phyloP scores from a whole-genome alignment of 2,888 invertebrate species.

The Leistus spinibarbis region DNA sequence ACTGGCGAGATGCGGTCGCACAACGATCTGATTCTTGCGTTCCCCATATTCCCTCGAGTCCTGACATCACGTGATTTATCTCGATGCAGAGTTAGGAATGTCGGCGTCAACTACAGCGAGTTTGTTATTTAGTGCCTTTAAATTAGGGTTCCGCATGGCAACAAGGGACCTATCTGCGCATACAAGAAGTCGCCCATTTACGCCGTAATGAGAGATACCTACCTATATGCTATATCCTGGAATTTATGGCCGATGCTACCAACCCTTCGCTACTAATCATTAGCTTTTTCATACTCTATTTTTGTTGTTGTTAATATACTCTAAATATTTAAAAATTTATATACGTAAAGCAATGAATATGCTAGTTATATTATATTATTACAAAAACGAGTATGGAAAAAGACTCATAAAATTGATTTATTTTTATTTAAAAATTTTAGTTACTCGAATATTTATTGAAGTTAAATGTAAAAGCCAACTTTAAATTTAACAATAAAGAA shows the following conservation, averaged over 20 bases:
- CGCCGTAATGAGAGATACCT: not conserved
- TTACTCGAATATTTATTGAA: too few species aligned
- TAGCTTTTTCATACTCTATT: not conserved
- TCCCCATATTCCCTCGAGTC: not conserved
- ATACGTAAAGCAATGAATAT: too few species aligned
- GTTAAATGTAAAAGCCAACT: too few species aligned
- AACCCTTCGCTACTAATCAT: not conserved
- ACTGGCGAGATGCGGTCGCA: not conserved
- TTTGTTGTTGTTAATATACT: too few species aligned
- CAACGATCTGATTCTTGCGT: not conserved
- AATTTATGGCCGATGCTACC: not conserved
- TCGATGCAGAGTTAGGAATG: not conserved
- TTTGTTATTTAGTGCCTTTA: not conserved
- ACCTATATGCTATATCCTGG: not conserved
- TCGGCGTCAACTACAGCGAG: not conserved
- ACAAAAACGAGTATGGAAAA: too few species aligned
- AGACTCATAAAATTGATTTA: too few species aligned
- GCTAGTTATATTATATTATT: too few species aligned
- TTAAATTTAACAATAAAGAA: too few species aligned
- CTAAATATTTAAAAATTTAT: too few species aligned
- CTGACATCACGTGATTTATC: not conserved
- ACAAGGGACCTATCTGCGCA: not conserved
- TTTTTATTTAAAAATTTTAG: too few species aligned
- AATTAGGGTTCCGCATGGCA: not conserved
- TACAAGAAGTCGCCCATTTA: not conserved